Evolutionary conservation across 1,140 invertebrate species (phyloP), one percentile per base, ranked within the genome.

Genomic region (Aradophagus sp.): DNA sequence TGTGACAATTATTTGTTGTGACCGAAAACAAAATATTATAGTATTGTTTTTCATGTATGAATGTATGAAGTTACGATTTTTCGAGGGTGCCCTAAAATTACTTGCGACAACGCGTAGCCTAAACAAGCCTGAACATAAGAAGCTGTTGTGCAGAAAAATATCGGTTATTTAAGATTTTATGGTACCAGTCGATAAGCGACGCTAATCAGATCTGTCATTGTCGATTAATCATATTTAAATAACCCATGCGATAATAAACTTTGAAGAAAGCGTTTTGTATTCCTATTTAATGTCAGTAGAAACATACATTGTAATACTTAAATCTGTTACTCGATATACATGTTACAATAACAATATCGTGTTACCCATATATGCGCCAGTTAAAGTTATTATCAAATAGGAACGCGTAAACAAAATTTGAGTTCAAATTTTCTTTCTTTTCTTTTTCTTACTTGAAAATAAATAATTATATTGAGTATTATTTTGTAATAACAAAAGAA

Each of bases 161-260:
- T 17, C n/a, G 32, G 16, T 58, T 65, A 45, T 71, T 52, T 39
- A 16, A 52, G 45, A 27, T 38, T 55, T 55, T 48, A 72, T 29
- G 47, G 47, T 7, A 5, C 16, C 27, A 11, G 48, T 36, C 56
- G 50, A 69, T 68, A 50, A 38, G 66, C 56, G 50, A 56, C 44
- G 29, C 67, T 72, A 77, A 77, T 76, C 61, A 63, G 50, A 31
- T 50, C 67, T 76, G 72, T 77, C 68, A 61, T 48, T 73, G 67
- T 68, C 72, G 68, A 73, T 75, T 76, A 75, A 75, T 68, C 58
- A 63, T 56, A 59, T 42, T 42, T 35, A 44, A 52, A 61, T 52
- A 29, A 7, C 38, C n/a, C 17, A 10, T 6, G 36, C 36, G 52
- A 58, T 59, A 53, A 55, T 55, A 61, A 69, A 56, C 48, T 58